Conservation (phyloP, 2,113 vertebrate genomes). For the Lucifuga dentata region DNA sequence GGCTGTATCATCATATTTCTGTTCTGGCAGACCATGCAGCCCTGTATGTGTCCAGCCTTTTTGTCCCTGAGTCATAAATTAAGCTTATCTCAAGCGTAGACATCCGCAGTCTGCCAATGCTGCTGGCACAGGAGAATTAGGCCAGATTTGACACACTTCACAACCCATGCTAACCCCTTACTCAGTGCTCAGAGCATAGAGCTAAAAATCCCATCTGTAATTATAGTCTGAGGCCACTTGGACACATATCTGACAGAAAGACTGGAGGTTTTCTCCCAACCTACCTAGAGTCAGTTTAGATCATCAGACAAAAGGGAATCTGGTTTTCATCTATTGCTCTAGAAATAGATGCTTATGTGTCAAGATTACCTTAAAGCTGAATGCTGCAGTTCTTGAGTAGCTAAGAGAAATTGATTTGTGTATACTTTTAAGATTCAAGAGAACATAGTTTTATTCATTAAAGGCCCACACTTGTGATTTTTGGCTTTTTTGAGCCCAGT, state of each 20-base stretch:
- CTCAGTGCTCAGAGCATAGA: conserved; percentile 50
- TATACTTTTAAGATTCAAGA: too few relatives aligned
- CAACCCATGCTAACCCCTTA: conserved; percentile 66
- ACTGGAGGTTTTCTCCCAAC: conserved; percentile 9
- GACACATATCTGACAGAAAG: conserved; percentile 13
- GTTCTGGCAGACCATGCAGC: conserved; percentile 2
- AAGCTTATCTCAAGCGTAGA: conserved; percentile 69
- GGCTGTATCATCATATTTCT: conserved; percentile 16
- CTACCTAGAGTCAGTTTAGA: conserved; percentile 8
- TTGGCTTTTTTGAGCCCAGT: too few relatives aligned
- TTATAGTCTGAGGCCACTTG: conserved; percentile 14
- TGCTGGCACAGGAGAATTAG: conserved; percentile 81
- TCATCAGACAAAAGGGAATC: conserved; percentile 20
- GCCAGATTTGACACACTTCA: conserved; percentile 84
- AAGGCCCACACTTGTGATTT: too few relatives aligned
- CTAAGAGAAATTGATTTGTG: too few relatives aligned
- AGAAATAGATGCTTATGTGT: conserved; percentile 45
- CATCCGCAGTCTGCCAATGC: conserved; percentile 66
- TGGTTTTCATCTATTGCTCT: conserved; percentile 23
- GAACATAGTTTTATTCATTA: too few relatives aligned
- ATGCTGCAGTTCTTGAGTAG: too few relatives aligned
- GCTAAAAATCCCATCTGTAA: conserved; percentile 18
- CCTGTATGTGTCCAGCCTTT: conserved; percentile 22
- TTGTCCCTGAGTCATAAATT: conserved; percentile 69
- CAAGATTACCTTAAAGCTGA: conserved; percentile 15